A percentile compares a stretch with the other conserved stretches of the same genome.
Conservation (phyloP, 2,797 vertebrate species). For the Bradypus variegatus region DNA sequence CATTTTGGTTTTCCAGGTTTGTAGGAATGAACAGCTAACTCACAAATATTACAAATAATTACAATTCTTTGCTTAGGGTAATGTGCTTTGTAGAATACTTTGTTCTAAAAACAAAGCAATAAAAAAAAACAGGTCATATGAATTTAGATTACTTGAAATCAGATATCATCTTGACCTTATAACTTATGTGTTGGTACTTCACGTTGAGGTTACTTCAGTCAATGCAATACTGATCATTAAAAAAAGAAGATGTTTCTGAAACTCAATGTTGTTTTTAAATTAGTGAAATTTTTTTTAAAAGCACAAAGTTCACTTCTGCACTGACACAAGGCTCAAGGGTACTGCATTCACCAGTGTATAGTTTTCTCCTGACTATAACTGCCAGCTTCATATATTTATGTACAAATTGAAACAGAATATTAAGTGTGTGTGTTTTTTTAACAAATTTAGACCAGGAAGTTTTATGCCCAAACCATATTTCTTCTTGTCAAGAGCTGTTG, state of each 20-base stretch:
- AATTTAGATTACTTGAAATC: not conserved
- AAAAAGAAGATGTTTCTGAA: not conserved
- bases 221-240: not conserved
- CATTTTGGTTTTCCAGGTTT: not conserved
- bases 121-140: not conserved
- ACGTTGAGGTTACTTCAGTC: not conserved
- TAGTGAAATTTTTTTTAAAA: not conserved
- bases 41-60: not conserved
- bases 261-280: not conserved
- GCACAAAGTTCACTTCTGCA: not conserved
- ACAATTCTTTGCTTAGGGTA: not conserved
- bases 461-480: not conserved
- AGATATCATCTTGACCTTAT: not conserved
- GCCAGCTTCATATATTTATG: not conserved
- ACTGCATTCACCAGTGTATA: not conserved
- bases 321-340: not conserved
- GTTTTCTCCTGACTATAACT: not conserved
- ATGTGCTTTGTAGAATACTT: not conserved
- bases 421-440: not conserved
- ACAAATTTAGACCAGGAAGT: not conserved
- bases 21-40: not conserved
- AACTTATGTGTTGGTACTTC: not conserved
- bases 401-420: slow-evolving; percentile 10
- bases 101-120: not conserved
- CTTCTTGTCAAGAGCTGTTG: not conserved